Conservation (phyloP, 2,113 vertebrate species). For the Echinops telfairi region DNA sequence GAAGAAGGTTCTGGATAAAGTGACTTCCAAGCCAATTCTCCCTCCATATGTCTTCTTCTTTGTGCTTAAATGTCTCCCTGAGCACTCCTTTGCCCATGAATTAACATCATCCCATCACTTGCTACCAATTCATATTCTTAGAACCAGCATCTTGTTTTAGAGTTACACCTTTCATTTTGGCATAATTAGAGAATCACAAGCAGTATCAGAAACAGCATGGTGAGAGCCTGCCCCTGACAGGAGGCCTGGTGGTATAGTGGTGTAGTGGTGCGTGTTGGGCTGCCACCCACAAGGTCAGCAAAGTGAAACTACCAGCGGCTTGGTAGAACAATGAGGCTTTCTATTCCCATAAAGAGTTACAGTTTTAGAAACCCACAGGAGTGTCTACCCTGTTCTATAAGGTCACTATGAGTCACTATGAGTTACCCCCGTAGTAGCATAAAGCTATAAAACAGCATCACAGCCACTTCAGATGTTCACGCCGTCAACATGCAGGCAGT, state of each 20-base stretch:
- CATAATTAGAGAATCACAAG: not conserved
- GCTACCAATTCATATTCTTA: not conserved
- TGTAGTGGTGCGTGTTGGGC: too few species aligned
- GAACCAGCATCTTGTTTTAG: not conserved
- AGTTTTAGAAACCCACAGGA: too few species aligned
- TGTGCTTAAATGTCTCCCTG: not conserved
- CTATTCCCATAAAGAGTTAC: too few species aligned
- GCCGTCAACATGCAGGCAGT: not conserved
- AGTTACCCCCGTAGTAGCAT: too few species aligned
- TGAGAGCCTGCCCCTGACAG: not conserved
- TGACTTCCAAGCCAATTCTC: not conserved
- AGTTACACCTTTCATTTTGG: constrained; percentile 20
- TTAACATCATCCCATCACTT: not conserved
- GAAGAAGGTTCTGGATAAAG: not conserved
- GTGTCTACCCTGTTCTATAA: too few species aligned
- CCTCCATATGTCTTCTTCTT: not conserved
- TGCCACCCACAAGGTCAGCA: too few species aligned
- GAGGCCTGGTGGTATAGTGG: too few species aligned
- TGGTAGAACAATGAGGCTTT: too few species aligned
- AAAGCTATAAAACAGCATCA: too few species aligned
- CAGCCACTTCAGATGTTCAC: too few species aligned
- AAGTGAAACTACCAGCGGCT: too few species aligned
- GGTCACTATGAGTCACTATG: too few species aligned
- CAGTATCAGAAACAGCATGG: constrained; percentile 16
- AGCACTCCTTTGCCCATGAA: not conserved